phyloP scores from a whole-genome alignment of 2,888 invertebrate species.

The Diadegma fenestrale region DNA sequence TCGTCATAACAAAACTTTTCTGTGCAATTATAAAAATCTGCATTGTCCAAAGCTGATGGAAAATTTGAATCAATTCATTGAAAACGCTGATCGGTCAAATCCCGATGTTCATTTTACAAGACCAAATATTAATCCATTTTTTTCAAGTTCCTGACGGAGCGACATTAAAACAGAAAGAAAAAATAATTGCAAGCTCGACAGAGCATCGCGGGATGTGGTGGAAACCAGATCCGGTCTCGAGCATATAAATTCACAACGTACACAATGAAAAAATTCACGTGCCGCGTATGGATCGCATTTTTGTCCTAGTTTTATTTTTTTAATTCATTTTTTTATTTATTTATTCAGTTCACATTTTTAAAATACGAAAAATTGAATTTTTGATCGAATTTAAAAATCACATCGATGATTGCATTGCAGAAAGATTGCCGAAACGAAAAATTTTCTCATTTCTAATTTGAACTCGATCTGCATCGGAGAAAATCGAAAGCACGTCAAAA shows the following conservation, averaged over 20 bases:
- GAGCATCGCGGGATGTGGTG: slow-evolving; percentile 11
- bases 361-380: background rate
- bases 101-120: background rate
- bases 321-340: background rate
- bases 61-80: background rate
- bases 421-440: background rate
- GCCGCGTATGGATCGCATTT: background rate
- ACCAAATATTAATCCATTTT: background rate
- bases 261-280: background rate
- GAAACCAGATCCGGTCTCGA: slow-evolving; percentile 14
- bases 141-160: background rate
- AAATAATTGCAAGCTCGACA: background rate
- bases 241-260: background rate
- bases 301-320: background rate
- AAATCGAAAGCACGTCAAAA: background rate
- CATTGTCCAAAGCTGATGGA: background rate
- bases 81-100: background rate
- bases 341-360: background rate
- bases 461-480: background rate
- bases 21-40: background rate
- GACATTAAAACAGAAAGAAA: background rate
- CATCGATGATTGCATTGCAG: background rate
- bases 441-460: background rate
- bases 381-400: background rate
- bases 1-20: slow-evolving; percentile 17